Percentiles rank a stretch among this genome's conserved stretches.
phyloP scores from a whole-genome alignment of 1,140 invertebrate species.

The Aphis craccivora region DNA sequence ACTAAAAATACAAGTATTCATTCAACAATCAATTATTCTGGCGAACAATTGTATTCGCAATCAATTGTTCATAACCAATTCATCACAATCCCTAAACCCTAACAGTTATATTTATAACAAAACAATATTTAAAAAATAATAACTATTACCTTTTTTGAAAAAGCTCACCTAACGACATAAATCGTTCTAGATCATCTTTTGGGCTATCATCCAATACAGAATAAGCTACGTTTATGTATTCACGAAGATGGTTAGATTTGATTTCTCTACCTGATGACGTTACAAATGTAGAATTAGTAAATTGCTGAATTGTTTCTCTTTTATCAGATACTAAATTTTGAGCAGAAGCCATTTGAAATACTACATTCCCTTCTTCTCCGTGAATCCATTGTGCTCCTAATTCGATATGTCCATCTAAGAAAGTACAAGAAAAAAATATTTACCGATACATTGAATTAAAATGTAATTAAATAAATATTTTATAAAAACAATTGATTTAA shows the following conservation, averaged over 20 bases:
- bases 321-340: conserved; percentile 64
- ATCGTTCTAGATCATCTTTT: conserved; percentile 59
- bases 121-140: neutral
- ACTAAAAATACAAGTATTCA: too few species aligned
- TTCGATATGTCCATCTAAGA: conserved; percentile 72
- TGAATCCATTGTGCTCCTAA: conserved; percentile 87
- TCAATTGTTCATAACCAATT: too few species aligned
- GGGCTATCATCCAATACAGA: conserved; percentile 36
- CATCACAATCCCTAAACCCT: too few species aligned
- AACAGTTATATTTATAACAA: neutral
- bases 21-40: too few species aligned
- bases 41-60: too few species aligned
- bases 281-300: conserved; percentile 46
- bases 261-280: conserved; percentile 41
- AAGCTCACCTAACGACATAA: conserved; percentile 58
- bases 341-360: conserved; percentile 72
- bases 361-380: conserved; percentile 76
- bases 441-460: neutral
- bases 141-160: conserved; percentile 54
- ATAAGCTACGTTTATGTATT: conserved; percentile 40
- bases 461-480: neutral
- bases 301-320: conserved; percentile 63
- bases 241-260: neutral
- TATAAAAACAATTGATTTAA: neutral
- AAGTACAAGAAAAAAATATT: neutral